These are phyloP conservation scores for Bombyx mori DNA, from an alignment of 1,140 invertebrate genomes.

Conservation along the genomic window DNA sequence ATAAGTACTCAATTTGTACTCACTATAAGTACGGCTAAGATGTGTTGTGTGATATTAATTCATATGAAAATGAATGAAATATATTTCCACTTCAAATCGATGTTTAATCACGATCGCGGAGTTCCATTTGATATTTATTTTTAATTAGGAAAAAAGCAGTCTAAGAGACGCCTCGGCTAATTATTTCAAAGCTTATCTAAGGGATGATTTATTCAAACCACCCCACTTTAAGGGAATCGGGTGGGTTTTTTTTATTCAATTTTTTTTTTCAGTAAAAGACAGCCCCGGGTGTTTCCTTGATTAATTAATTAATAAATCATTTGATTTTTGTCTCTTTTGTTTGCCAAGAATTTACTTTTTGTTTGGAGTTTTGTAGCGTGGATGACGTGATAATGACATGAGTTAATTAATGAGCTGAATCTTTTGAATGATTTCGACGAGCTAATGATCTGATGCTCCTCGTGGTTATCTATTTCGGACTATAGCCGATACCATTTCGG, in stretches of 20 bases:
- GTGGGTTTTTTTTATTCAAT: conserved; percentile 20
- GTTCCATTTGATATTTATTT: conserved; percentile 56
- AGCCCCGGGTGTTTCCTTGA: conserved; percentile 14
- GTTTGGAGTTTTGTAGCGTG: conserved; percentile 20
- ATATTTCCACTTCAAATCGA: too few relatives aligned
- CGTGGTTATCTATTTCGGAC: too few relatives aligned
- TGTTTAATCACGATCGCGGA: conserved; percentile 19
- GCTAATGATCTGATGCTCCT: too few relatives aligned
- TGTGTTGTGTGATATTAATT: too few relatives aligned
- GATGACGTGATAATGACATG: neutral
- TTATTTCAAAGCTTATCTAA: conserved; percentile 38
- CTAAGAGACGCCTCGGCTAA: conserved; percentile 21
- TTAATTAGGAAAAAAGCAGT: conserved; percentile 47
- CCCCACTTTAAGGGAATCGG: conserved; percentile 7
- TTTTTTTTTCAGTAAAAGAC: conserved; percentile 12
- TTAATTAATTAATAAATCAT: conserved; percentile 24
- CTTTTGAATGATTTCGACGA: too few relatives aligned
- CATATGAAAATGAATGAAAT: too few relatives aligned
- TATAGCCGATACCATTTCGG: too few relatives aligned
- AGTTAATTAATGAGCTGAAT: too few relatives aligned
- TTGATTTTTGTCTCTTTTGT: conserved; percentile 4
- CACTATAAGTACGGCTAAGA: too few relatives aligned
- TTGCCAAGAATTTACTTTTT: neutral
- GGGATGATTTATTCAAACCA: conserved; percentile 33
- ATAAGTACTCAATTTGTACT: too few relatives aligned